These are phyloP conservation scores for Mesembrinibis cayennensis DNA, from an alignment of 2,113 vertebrate species.

Conservation along the genomic window DNA sequence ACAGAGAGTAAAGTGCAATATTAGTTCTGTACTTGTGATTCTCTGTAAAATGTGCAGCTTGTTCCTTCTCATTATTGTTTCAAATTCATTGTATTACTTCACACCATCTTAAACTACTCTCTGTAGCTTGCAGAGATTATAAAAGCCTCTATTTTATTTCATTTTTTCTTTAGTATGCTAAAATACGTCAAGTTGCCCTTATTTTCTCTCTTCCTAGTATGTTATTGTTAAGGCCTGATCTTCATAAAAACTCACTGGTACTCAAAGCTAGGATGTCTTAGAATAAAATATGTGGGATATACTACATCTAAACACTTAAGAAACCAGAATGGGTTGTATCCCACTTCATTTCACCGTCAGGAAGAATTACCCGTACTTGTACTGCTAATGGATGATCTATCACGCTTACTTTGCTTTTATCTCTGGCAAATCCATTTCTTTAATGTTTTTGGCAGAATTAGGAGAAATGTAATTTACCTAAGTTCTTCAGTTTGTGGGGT, in stretches of 20 bases:
- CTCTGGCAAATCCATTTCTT: conserved; percentile 8
- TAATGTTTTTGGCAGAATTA: conserved; percentile 41
- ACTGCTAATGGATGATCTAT: conserved; percentile 22
- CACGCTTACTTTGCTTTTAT: background rate
- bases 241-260: background rate
- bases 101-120: background rate
- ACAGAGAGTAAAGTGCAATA: background rate
- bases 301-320: background rate
- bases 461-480: background rate
- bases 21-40: background rate
- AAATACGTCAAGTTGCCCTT: background rate
- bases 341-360: background rate
- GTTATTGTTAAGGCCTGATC: background rate
- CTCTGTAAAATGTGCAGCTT: accelerated
- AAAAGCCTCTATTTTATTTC: background rate
- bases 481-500: background rate
- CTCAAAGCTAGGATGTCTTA: background rate
- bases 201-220: background rate
- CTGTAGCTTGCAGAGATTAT: background rate
- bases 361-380: background rate
- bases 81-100: background rate
- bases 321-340: background rate
- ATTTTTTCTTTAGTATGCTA: background rate
- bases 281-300: background rate
- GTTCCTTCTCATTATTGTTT: background rate